These are phyloP conservation scores for Cephalotes varians DNA, from an alignment of 2,888 invertebrate species.

Conservation along the genomic window DNA sequence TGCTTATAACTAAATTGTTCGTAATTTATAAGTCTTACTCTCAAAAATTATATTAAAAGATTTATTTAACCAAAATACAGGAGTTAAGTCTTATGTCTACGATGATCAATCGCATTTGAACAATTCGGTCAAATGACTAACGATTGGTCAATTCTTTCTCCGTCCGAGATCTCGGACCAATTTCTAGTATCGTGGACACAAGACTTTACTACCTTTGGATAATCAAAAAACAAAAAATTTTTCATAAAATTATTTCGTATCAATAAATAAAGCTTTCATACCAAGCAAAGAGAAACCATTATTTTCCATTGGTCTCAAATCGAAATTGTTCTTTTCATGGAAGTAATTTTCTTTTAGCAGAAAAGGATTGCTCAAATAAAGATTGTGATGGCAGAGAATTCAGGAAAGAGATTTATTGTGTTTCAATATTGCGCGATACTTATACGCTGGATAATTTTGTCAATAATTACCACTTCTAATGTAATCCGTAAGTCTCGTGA, in stretches of 20 bases:
- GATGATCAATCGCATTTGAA: too few relatives aligned
- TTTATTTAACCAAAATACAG: background rate
- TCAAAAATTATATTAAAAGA: background rate
- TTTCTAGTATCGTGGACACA: too few relatives aligned
- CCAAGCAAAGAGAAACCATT: background rate
- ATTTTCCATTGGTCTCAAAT: background rate
- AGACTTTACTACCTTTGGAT: background rate
- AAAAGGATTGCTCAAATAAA: background rate
- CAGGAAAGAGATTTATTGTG: background rate
- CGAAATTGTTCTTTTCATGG: background rate
- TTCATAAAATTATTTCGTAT: background rate
- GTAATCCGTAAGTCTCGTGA: background rate
- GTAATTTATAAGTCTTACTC: background rate
- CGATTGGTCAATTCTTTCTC: too few relatives aligned
- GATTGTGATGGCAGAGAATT: background rate
- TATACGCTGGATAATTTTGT: background rate
- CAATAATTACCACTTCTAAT: conserved; percentile 34
- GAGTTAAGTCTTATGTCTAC: too few relatives aligned
- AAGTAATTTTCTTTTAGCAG: background rate
- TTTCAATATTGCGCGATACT: background rate
- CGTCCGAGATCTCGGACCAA: too few relatives aligned
- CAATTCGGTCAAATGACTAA: too few relatives aligned
- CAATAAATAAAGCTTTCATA: background rate
- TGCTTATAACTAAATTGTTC: background rate
- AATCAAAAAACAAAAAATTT: background rate